Base-by-base conservation (phyloP, 2,888 invertebrate species). In the Keiferia lycopersicella region DNA sequence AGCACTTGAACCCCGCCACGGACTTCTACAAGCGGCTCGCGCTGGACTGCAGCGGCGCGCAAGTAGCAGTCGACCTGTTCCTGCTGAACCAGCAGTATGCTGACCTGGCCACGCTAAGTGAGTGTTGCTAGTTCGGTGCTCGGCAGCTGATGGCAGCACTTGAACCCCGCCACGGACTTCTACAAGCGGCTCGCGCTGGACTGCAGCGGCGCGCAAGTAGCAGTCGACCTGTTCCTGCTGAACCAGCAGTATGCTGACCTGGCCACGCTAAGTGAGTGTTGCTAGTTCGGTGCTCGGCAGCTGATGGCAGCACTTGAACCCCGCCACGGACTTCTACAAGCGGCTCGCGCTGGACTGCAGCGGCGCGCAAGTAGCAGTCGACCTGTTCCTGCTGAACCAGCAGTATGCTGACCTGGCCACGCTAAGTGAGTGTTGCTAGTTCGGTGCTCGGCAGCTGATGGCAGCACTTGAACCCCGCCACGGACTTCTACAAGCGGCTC, bases 151-250 rank as follows among this genome's bases (percentile, higher is more conserved):
- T 69, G 96, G 45, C 94, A 95, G 0, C 96, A 98, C 80, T 88
- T 99, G 68, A 98, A 97, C 84, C 99, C 99, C 0, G 97, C 98
- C 1, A 99, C 97, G 1, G 99, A 99, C 87, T 99, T 99, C 92
- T 91, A 90, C 91, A 99, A 99, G 91, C 95, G 98, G 58, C 89
- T 98, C 39, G 98, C 99, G 0, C 87, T 99, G 60, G 99, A 99
- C 84, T 99, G 99, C 86, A 98, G 98, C 72, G 98, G 97, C 0
- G 98, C 98, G 77, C 99, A 99, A 85, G 95, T 99, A 61, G 97
- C 98, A 7, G 97, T 99, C 1, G 99, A 99, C 88, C 83, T 99
- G 76, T 99, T 99, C 91, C 89, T 99, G 68, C 91, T 99, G 66
- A 98, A 97, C 86, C 95, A 96, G 61, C 97, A 98, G 83, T 99